A percentile compares a stretch with the other conserved stretches of the same genome.
Conservation (phyloP, 2,888 invertebrate species). For the Hirtodrosophila confusa region DNA sequence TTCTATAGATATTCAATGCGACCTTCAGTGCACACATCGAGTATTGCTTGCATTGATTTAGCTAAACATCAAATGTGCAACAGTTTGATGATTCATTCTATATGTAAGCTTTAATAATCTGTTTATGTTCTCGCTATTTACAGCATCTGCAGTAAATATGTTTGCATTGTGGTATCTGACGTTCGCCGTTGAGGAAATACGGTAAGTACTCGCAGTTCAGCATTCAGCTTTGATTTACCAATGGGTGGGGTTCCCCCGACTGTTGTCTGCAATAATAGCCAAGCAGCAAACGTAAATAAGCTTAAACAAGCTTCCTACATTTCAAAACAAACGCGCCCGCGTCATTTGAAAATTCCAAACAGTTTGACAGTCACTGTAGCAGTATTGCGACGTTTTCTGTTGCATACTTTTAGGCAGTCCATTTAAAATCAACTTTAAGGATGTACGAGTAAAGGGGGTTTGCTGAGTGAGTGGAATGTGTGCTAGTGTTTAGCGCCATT, state of each 20-base stretch:
- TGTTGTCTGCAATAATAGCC: too few relatives aligned
- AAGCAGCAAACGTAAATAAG: too few relatives aligned
- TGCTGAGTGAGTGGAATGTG: too few relatives aligned
- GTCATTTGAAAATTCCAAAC: slow-evolving; percentile 22
- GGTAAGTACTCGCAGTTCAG: slow-evolving; percentile 67
- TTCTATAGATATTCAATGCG: neutral
- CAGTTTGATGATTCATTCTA: slow-evolving; percentile 15
- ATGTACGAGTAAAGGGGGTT: neutral
- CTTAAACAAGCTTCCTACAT: too few relatives aligned
- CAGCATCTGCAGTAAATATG: slow-evolving; percentile 72
- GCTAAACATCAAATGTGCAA: slow-evolving; percentile 7
- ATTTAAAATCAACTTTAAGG: neutral
- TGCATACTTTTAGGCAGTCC: slow-evolving; percentile 44
- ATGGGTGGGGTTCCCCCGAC: too few relatives aligned
- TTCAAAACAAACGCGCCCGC: too few relatives aligned
- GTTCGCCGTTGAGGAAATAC: slow-evolving; percentile 82
- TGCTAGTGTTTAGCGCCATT: too few relatives aligned
- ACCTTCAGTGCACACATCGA: neutral
- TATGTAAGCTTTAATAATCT: slow-evolving; percentile 25
- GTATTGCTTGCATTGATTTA: neutral
- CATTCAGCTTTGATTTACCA: too few relatives aligned
- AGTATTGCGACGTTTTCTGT: neutral
- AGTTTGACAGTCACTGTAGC: slow-evolving; percentile 28
- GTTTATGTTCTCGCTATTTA: slow-evolving; percentile 48
- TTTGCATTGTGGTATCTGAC: slow-evolving; percentile 84